Evolutionary conservation across 2,888 invertebrate species (phyloP), one percentile per base, ranked within the genome.

Genomic region (Macropis europaea): DNA sequence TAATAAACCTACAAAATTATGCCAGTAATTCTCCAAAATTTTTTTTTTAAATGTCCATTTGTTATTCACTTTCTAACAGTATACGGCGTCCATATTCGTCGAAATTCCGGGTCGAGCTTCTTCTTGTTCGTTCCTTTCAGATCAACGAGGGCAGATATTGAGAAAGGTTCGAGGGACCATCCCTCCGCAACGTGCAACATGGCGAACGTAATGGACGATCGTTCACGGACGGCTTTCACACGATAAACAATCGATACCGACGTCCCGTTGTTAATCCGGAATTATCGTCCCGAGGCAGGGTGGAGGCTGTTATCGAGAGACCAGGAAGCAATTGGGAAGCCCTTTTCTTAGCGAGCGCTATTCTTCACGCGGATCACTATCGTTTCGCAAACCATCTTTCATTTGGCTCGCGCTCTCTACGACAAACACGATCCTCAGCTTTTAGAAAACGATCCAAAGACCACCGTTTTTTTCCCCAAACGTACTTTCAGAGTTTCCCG

Each of bases 221-320:
- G 72, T 76, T 80, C 80, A 63, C 67, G 78, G 56, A 64, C 64
- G 66, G 74, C 66, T 82, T 82, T 82, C 82, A 70, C 77, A 82
- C 81, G 82, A 81, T 79, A 77, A 82, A 81, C 79, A 81, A 82
- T 82, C 82, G 81, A 73, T 78, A 77, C 62, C 71, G 61, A 76
- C 76, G 73, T 81, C 75, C 73, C 73, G 82, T 73, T 79, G 76
- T 82, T 82, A 75, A 76, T 82, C 73, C 69, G 61, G 60, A 71
- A 79, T 81, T 79, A 74, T 82, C 78, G 74, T 77, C 70, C 72
- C 48, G 73, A 62, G 75, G 68, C 68, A 56, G 62, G 45, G 60
- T 26, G 61, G 57, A 62, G 60, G 63, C 69, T 60, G 63, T 77
- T 77, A 79, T 75, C 77, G 70, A 77, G 59, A 64, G 48, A 79